Percentiles rank a stretch among this genome's conserved stretches.
phyloP scores from a whole-genome alignment of 2,797 vertebrate species.

The Pseudochromis fuscus region DNA sequence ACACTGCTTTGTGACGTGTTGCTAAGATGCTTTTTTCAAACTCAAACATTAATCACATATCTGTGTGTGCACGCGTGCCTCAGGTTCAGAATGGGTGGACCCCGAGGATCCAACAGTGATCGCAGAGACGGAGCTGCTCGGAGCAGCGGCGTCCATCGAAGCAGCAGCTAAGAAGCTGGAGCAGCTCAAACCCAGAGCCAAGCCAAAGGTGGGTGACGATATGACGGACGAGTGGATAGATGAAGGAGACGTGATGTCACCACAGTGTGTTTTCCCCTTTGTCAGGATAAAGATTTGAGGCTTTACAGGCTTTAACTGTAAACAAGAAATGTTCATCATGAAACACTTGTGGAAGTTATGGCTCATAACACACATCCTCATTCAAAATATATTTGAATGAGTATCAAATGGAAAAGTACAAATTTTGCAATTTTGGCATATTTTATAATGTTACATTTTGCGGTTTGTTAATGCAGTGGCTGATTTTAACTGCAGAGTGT shows the following conservation, averaged over 20 bases:
- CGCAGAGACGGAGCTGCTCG: slow-evolving; percentile 95
- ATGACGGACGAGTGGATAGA: background rate
- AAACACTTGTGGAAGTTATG: background rate
- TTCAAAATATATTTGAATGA: background rate
- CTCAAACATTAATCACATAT: background rate
- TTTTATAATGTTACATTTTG: no score
- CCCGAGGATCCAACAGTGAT: slow-evolving; percentile 98
- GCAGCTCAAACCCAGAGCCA: slow-evolving; percentile 96
- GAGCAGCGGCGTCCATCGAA: slow-evolving; percentile 97
- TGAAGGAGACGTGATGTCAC: background rate
- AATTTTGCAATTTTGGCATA: no score
- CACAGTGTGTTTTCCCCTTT: background rate
- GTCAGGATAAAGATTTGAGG: background rate
- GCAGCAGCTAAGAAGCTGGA: slow-evolving; percentile 98
- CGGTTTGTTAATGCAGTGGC: no score
- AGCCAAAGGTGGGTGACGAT: slow-evolving; percentile 90
- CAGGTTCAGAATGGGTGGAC: slow-evolving; percentile 97
- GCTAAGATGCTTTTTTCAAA: background rate
- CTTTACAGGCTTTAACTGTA: background rate
- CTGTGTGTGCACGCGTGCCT: slow-evolving; percentile 40
- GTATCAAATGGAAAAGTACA: background rate
- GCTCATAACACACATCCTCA: background rate
- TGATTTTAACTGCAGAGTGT: no score
- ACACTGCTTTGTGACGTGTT: background rate
- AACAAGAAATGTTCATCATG: background rate